Evolutionary conservation across 2,888 invertebrate genomes (phyloP).

Genomic region (Dryococelus australis): DNA sequence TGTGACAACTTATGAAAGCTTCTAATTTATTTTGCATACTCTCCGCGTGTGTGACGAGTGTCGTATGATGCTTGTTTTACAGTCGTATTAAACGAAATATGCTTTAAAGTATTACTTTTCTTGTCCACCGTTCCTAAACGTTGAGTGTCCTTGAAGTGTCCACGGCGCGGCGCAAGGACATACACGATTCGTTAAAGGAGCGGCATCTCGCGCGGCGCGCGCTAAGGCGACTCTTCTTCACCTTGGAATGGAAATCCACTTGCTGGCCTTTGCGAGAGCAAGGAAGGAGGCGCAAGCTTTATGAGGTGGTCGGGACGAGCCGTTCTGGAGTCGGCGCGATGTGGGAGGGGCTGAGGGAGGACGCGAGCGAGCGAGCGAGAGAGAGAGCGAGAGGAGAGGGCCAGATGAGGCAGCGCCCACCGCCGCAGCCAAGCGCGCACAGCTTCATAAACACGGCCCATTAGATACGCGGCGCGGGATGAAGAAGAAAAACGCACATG

Average conservation of each 20-base stretch:
- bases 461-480: neutral
- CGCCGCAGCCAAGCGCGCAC: neutral
- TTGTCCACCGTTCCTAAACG: no score
- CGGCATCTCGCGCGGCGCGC: neutral
- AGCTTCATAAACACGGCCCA: neutral
- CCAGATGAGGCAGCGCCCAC: neutral
- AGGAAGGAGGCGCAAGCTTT: slow-evolving; percentile 3
- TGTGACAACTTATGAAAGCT: no score
- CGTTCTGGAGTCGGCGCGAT: neutral
- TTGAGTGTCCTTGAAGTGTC: no score
- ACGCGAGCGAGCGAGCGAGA: neutral
- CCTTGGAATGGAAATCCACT: slow-evolving; percentile 16
- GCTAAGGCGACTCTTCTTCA: slow-evolving; percentile 10
- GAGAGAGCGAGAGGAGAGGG: neutral
- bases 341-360: neutral
- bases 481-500: neutral
- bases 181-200: neutral
- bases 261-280: slow-evolving; percentile 16
- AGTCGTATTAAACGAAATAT: no score
- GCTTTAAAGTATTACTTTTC: no score
- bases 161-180: neutral
- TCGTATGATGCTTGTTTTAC: no score
- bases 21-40: no score
- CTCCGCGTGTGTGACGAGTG: no score
- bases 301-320: neutral